Evolutionary conservation across 2,888 invertebrate species (phyloP).

Genomic region (Cepaea hortensis): DNA sequence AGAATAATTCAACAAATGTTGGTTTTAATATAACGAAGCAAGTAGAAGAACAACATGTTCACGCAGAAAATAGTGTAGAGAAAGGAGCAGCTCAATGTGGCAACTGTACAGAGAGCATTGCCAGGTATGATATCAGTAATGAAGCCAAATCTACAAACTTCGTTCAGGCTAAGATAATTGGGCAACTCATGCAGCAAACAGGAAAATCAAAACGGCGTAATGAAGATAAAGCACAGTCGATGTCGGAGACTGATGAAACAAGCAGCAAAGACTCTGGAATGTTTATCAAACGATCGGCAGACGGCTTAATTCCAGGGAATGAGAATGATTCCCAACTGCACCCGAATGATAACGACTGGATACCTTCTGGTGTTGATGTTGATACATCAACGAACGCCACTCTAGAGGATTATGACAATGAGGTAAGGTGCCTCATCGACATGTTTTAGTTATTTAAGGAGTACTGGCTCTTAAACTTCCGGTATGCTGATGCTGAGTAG

Average conservation of each 20-base stretch:
- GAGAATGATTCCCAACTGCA: background rate
- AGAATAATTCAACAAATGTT: background rate
- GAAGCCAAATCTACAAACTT: background rate
- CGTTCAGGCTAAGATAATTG: no score
- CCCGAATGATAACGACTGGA: background rate
- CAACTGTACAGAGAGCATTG: background rate
- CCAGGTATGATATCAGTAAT: background rate
- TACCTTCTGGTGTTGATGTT: background rate
- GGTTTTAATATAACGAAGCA: background rate
- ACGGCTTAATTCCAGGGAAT: no score
- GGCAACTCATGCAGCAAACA: no score
- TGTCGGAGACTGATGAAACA: background rate
- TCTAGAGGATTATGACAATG: background rate
- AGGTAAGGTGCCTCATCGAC: background rate
- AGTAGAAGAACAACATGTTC: background rate
- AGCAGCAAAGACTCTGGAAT: background rate
- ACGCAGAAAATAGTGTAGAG: no score
- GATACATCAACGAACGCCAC: background rate
- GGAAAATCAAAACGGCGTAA: background rate
- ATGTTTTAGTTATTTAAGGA: no score
- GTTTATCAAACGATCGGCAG: background rate
- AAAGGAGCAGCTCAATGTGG: background rate
- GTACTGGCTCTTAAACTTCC: no score
- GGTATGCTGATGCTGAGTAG: no score
- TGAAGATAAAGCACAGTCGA: no score